phyloP scores from a whole-genome alignment of 2,797 vertebrate species.

The Selene dorsalis region DNA sequence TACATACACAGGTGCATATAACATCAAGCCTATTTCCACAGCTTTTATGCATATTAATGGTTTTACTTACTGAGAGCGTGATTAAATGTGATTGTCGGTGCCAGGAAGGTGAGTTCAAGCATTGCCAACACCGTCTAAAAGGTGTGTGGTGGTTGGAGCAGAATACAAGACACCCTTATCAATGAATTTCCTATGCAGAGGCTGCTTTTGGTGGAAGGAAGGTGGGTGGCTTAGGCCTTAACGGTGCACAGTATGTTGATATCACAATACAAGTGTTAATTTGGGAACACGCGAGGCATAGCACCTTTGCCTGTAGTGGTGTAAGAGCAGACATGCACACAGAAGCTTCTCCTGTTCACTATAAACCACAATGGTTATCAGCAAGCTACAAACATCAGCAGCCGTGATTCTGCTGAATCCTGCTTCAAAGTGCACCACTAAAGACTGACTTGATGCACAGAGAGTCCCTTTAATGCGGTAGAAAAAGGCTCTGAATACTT shows the following conservation, averaged over 20 bases:
- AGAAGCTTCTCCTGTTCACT: background rate
- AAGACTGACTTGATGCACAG: background rate
- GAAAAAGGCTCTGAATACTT: background rate
- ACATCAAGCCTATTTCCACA: constrained; percentile 56
- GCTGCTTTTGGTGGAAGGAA: constrained; percentile 20
- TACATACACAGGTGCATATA: constrained; percentile 37
- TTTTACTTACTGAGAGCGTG: constrained; percentile 53
- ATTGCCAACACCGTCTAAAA: constrained; percentile 46
- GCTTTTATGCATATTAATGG: constrained; percentile 47
- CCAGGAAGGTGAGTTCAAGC: constrained; percentile 21
- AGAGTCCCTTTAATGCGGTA: constrained; percentile 2
- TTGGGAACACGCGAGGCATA: background rate
- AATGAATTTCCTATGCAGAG: constrained; percentile 21
- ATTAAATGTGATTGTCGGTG: constrained; percentile 32
- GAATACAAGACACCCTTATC: constrained; percentile 40
- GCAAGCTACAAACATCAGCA: background rate
- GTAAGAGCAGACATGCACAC: constrained; percentile 1
- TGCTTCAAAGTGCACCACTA: background rate
- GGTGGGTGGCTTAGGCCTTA: background rate
- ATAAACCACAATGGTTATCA: background rate
- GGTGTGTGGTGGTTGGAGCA: constrained; percentile 43
- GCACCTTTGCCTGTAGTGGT: background rate
- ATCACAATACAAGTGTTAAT: constrained; percentile 7
- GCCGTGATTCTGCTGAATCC: background rate
- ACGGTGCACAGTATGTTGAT: constrained; percentile 4